Evolutionary conservation across 2,888 invertebrate species (phyloP), one percentile per base, ranked within the genome.

Genomic region (Blastobasis adustella): DNA sequence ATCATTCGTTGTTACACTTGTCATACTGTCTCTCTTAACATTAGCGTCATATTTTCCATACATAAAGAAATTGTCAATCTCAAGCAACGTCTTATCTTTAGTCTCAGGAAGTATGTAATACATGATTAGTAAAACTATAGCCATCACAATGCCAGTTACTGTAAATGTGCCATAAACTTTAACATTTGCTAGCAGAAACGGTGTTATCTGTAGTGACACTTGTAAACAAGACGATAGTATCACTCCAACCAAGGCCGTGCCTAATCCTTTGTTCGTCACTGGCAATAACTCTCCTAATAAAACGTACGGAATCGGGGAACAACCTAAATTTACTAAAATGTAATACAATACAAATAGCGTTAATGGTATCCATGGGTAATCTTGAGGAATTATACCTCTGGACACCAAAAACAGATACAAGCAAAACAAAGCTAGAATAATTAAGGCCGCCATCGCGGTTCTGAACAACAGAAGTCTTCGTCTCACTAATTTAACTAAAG

Each of bases 221-320:
- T 74, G 65, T 0, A 80, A 45, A 8, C 55, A 51, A 0, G 73
- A 4, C 0, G 76, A 75, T 9, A 79, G 44, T 2, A 69, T 53
- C 0, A 69, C 51, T 0, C 82, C 80, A 0, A 69, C 58, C 0
- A 69, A 55, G 0, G 69, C 57, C 7, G 72, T 64, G 0, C 80
- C 82, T 1, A 67, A 66, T 6, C 72, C 74, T 60, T 75, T 72
- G 50, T 82, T 77, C 0, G 63, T 70, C 44, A 83, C 64, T 0
- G 83, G 83, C 43, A 75, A 76, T 5, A 83, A 53, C 58, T 84
- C 84, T 0, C 84, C 84, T 37, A 79, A 53, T 9, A 83, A 63
- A 3, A 74, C 72, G 10, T 79, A 53, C 1, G 83, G 75, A 50
- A 83, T 78, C 0, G 79, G 71, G 5, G 78, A 73, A 49, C 79